phyloP scores from a whole-genome alignment of 2,113 vertebrate species.

The Alethe castanea region DNA sequence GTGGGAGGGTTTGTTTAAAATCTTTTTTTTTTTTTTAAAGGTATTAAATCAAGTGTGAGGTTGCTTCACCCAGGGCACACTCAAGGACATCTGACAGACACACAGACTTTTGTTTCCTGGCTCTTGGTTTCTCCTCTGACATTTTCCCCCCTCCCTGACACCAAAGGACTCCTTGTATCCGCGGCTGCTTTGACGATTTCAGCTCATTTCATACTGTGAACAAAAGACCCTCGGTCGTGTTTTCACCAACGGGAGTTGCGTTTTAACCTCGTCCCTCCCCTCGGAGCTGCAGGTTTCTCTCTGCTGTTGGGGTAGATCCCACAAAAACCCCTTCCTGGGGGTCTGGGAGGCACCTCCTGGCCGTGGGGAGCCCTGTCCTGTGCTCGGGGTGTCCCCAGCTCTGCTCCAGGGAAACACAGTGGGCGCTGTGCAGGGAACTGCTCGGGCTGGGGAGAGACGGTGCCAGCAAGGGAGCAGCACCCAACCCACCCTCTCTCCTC shows the following conservation, averaged over 20 bases:
- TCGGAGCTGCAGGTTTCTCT: not conserved
- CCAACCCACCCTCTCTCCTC: not conserved
- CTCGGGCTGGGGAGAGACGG: not conserved
- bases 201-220: constrained; percentile 66
- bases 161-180: constrained; percentile 53
- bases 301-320: not conserved
- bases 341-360: fast-evolving
- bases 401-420: fast-evolving
- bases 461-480: not conserved
- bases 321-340: not conserved
- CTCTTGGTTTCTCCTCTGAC: constrained; percentile 4
- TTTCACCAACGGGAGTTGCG: not conserved
- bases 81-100: constrained; percentile 49
- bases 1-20: constrained; percentile 29
- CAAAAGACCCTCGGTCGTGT: constrained; percentile 19
- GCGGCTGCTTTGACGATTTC: constrained; percentile 1
- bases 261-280: not conserved
- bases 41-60: constrained; percentile 45
- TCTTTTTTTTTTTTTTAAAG: not conserved
- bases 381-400: not conserved
- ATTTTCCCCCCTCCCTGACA: not conserved
- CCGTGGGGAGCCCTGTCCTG: not conserved
- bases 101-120: not conserved
- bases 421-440: not conserved
- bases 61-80: constrained; percentile 47